Evolutionary conservation across 2,888 invertebrate species (phyloP).

Genomic region (Gerris lacustris): DNA sequence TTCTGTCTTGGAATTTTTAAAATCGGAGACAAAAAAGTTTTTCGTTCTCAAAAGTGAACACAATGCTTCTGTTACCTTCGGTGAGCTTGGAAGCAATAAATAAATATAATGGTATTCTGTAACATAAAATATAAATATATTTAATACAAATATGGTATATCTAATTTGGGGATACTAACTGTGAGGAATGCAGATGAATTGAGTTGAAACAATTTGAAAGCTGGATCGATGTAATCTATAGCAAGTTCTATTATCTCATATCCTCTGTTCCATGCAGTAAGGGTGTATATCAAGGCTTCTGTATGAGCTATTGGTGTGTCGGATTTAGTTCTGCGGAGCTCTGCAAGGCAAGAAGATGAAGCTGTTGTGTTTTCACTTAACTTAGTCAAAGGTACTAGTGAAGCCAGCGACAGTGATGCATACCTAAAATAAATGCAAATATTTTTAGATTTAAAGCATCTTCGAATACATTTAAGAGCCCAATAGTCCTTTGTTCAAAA

Average conservation of each 20-base stretch:
- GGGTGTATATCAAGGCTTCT: conserved; percentile 24
- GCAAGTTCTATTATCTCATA: conserved; percentile 30
- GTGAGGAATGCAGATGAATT: conserved; percentile 27
- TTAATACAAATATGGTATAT: no score
- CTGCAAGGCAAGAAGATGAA: conserved; percentile 28
- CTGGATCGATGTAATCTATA: conserved; percentile 30
- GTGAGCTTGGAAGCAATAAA: no score
- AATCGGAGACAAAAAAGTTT: no score
- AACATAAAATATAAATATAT: no score
- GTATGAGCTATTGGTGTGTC: conserved; percentile 18
- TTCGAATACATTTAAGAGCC: no score
- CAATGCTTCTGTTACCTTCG: no score
- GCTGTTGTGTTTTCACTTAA: conserved; percentile 26
- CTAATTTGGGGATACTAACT: conserved; percentile 17
- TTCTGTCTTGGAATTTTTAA: no score
- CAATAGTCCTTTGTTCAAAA: no score
- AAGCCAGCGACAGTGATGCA: conserved; percentile 28
- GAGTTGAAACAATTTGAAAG: conserved; percentile 28
- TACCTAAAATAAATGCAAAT: neutral
- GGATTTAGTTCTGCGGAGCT: conserved; percentile 21
- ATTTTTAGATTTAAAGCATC: no score
- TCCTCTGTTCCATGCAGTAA: conserved; percentile 31
- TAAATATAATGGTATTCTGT: no score
- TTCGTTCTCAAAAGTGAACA: no score
- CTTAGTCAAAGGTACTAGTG: conserved; percentile 27